Evolutionary conservation across 2,797 vertebrate genomes (phyloP).

Genomic region (Philypnodon macrostomus): DNA sequence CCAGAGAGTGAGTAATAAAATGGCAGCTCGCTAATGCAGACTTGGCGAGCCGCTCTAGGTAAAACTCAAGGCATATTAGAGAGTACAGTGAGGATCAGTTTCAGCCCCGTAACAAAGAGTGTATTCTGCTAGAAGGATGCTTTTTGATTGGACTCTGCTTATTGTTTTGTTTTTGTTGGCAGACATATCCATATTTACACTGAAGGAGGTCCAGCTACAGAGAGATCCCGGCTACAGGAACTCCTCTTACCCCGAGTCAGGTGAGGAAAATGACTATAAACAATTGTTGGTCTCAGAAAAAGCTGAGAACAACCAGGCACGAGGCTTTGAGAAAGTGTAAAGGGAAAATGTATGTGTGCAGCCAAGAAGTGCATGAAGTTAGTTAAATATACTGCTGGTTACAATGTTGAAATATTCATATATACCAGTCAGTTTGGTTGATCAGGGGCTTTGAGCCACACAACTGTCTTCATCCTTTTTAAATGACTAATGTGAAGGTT

Average conservation of each 20-base stretch:
- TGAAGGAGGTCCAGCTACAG: conserved; percentile 94
- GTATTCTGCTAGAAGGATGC: conserved; percentile 26
- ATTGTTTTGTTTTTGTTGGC: conserved; percentile 12
- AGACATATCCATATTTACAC: conserved; percentile 83
- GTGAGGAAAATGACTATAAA: conserved; percentile 58
- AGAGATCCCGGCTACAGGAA: conserved; percentile 94
- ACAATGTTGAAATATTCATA: no score
- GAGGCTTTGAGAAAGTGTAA: no score
- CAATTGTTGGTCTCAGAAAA: no score
- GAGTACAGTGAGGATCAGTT: conserved; percentile 35
- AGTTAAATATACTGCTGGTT: no score
- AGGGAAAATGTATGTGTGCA: no score
- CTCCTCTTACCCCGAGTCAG: conserved; percentile 90
- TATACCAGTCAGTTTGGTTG: no score
- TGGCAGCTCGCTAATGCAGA: conserved; percentile 46
- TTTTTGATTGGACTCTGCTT: conserved; percentile 27
- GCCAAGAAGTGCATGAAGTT: no score
- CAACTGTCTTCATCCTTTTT: no score
- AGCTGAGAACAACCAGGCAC: no score
- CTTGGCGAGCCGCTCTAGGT: conserved; percentile 42
- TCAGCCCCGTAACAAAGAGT: conserved; percentile 37
- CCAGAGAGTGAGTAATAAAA: conserved; percentile 78
- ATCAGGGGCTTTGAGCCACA: no score
- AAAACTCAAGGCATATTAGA: conserved; percentile 36
- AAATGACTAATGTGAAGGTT: no score